phyloP scores from a whole-genome alignment of 2,888 invertebrate genomes.

The Callyntrura guangdongensis region DNA sequence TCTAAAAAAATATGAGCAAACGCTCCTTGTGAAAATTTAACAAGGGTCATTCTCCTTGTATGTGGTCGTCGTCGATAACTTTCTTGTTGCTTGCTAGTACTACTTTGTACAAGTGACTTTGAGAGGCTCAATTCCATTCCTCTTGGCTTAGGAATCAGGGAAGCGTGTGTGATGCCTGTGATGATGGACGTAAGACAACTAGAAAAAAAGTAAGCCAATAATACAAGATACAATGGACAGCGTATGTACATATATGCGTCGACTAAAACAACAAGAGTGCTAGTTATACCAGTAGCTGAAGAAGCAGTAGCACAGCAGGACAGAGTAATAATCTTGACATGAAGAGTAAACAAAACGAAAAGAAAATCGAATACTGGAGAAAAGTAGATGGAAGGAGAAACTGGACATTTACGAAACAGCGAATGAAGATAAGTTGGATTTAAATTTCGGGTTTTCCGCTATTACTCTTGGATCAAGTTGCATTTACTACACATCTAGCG shows the following conservation, averaged over 20 bases:
- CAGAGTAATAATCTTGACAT: constrained; percentile 24
- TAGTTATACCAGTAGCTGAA: background rate
- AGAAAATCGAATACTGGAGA: background rate
- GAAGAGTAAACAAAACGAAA: constrained; percentile 43
- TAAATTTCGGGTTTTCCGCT: constrained; percentile 54
- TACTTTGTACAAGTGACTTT: background rate
- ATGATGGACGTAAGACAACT: background rate
- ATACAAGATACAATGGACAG: background rate
- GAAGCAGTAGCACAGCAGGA: constrained; percentile 1
- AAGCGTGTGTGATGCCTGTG: constrained; percentile 2
- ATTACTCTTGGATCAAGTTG: constrained; percentile 58
- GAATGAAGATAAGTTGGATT: constrained; percentile 68
- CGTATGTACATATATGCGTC: background rate
- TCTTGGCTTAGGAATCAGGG: constrained; percentile 41
- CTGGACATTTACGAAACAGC: constrained; percentile 4
- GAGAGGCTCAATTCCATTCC: background rate
- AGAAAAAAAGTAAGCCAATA: background rate
- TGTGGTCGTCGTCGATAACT: background rate
- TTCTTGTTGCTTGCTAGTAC: constrained; percentile 15
- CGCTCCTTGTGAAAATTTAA: background rate
- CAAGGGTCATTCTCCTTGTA: constrained; percentile 29
- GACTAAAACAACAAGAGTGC: background rate
- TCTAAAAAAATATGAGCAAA: background rate
- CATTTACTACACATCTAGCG: constrained; percentile 29
- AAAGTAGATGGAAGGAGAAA: background rate